Evolutionary conservation across 2,113 vertebrate genomes (phyloP).

Genomic region (Aegithalos caudatus): DNA sequence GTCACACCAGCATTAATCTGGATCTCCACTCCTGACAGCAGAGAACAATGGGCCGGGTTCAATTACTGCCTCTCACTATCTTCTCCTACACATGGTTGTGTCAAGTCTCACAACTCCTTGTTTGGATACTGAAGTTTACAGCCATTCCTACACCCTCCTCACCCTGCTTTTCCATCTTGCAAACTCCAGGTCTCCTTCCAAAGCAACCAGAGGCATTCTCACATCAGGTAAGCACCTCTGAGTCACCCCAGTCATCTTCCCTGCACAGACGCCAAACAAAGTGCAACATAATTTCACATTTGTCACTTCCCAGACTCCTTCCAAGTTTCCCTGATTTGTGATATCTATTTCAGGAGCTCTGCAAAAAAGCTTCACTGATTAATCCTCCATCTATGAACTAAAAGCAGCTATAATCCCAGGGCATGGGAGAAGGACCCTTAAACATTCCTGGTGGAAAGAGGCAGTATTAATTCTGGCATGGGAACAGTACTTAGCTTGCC

Average conservation of each 20-base stretch:
- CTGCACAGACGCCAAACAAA: neutral
- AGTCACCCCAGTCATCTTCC: neutral
- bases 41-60: neutral
- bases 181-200: neutral
- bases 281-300: conserved; percentile 10
- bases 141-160: neutral
- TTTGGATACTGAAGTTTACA: neutral
- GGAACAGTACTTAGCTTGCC: conserved; percentile 60
- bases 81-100: neutral
- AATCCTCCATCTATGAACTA: conserved; percentile 51
- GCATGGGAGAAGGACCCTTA: conserved; percentile 25
- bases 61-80: neutral
- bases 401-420: conserved; percentile 58
- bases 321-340: conserved; percentile 53
- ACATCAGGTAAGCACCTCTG: neutral
- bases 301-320: conserved; percentile 40
- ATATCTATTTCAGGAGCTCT: conserved; percentile 61
- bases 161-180: neutral
- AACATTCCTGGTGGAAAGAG: neutral
- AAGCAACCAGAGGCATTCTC: neutral
- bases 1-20: neutral
- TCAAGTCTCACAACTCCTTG: neutral
- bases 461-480: conserved; percentile 59
- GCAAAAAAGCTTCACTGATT: conserved; percentile 61
- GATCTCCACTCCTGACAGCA: neutral